Conservation (phyloP, 1,140 invertebrate genomes). For the Littorina saxatilis region DNA sequence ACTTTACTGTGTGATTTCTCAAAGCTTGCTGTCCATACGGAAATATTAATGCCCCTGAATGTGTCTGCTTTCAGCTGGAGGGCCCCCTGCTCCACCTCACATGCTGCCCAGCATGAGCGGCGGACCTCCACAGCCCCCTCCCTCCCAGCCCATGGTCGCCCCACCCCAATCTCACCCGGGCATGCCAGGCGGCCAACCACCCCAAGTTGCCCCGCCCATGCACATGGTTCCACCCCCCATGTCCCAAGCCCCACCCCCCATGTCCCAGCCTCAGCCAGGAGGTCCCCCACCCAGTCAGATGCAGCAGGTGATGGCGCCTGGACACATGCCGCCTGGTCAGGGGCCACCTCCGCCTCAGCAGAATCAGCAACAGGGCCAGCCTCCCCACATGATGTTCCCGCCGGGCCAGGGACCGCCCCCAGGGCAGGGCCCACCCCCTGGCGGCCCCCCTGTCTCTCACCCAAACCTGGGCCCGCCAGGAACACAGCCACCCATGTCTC, state of each 20-base stretch:
- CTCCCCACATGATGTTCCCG: background rate
- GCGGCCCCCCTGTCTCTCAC: constrained; percentile 29
- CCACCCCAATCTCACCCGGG: background rate
- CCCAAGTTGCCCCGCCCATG: background rate
- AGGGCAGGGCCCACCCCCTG: constrained; percentile 31
- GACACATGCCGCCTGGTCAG: constrained; percentile 17
- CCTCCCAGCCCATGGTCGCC: background rate
- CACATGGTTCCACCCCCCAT: constrained; percentile 11
- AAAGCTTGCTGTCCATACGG: background rate
- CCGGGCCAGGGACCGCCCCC: constrained; percentile 32
- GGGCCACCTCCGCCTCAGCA: background rate
- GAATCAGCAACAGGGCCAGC: background rate
- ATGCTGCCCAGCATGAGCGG: constrained; percentile 24
- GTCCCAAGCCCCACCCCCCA: background rate
- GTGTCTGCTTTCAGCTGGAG: background rate
- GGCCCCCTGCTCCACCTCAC: constrained; percentile 43
- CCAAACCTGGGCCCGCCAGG: constrained; percentile 29
- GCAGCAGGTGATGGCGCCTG: background rate
- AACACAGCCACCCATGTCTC: constrained; percentile 28
- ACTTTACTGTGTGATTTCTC: no score
- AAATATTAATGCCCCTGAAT: background rate
- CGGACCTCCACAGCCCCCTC: constrained; percentile 27
- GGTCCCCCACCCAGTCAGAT: background rate
- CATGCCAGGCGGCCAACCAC: constrained; percentile 4
- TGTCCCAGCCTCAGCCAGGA: background rate